Evolutionary conservation across 2,113 vertebrate species (phyloP).

Genomic region (Mixornis gularis): DNA sequence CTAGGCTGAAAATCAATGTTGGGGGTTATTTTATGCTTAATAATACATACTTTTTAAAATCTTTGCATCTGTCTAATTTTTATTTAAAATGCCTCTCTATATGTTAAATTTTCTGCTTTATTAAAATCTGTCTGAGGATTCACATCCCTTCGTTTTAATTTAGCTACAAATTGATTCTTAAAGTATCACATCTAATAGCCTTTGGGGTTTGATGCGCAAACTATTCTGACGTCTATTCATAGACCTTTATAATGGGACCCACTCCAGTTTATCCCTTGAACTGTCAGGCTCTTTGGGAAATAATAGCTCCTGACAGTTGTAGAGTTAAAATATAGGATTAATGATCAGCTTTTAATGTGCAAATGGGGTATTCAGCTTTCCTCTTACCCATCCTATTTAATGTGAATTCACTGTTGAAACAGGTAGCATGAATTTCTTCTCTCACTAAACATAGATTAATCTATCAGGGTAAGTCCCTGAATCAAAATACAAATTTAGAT

Average conservation of each 20-base stretch:
- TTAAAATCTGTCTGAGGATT: constrained; percentile 17
- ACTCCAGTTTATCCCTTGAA: constrained; percentile 58
- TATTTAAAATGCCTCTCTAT: background rate
- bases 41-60: background rate
- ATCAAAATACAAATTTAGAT: constrained; percentile 5
- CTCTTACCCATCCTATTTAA: constrained; percentile 38
- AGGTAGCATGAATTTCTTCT: constrained; percentile 23
- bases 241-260: constrained; percentile 51
- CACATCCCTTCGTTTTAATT: constrained; percentile 17
- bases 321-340: constrained; percentile 69
- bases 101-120: constrained; percentile 33
- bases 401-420: constrained; percentile 47
- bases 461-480: background rate
- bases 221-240: constrained; percentile 34
- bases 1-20: background rate
- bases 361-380: constrained; percentile 48
- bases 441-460: background rate
- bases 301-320: constrained; percentile 62
- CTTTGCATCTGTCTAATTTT: constrained; percentile 27
- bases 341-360: constrained; percentile 67
- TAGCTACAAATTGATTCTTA: constrained; percentile 41
- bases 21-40: background rate
- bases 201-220: constrained; percentile 42
- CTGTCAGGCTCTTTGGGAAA: constrained; percentile 41
- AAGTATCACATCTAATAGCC: constrained; percentile 49